phyloP scores from a whole-genome alignment of 2,113 vertebrate species.

The Scomber colias region DNA sequence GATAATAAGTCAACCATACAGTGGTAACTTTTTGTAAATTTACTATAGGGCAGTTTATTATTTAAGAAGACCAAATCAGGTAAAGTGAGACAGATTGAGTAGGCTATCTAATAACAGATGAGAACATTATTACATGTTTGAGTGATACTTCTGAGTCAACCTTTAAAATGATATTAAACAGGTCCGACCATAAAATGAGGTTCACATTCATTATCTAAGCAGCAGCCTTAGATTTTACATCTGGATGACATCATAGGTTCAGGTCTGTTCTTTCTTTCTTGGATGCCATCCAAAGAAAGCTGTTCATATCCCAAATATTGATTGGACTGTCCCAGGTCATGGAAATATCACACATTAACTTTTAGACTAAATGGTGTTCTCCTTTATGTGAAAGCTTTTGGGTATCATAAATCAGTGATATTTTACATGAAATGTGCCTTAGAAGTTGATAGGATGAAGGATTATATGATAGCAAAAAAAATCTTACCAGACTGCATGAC shows the following conservation, averaged over 20 bases:
- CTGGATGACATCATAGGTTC: conserved; percentile 66
- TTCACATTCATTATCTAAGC: background rate
- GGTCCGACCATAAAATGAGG: conserved; percentile 8
- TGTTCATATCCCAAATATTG: conserved; percentile 53
- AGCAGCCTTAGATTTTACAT: conserved; percentile 34
- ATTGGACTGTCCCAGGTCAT: conserved; percentile 42
- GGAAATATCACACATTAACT: conserved; percentile 34
- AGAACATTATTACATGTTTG: background rate
- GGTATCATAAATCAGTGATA: conserved; percentile 30
- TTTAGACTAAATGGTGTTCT: background rate
- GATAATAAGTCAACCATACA: background rate
- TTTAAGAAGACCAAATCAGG: background rate
- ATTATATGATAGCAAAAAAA: conserved; percentile 30
- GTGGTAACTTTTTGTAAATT: conserved; percentile 1
- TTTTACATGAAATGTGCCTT: conserved; percentile 24
- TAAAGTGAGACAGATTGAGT: background rate
- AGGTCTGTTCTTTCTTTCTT: conserved; percentile 44
- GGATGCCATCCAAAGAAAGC: conserved; percentile 46
- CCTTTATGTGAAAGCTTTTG: conserved; percentile 10
- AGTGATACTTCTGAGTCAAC: conserved; percentile 41
- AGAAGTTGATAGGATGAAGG: conserved; percentile 17
- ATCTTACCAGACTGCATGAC: background rate
- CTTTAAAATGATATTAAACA: conserved; percentile 27
- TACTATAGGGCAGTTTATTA: background rate
- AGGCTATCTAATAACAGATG: background rate